These are phyloP conservation scores for Heliopora coerulea DNA, from an alignment of 92 coral and sea anemone species.

Conservation along the genomic window DNA sequence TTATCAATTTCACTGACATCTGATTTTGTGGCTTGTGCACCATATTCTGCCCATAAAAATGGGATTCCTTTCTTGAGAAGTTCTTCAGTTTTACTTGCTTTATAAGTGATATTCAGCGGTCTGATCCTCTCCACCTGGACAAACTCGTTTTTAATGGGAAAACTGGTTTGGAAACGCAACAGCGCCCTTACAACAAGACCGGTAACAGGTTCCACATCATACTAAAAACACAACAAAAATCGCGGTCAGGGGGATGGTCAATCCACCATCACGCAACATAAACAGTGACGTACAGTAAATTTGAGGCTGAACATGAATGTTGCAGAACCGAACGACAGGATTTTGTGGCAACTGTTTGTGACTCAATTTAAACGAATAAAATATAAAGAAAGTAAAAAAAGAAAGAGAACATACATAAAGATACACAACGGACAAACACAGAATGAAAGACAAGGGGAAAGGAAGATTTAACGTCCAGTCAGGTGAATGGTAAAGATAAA, in stretches of 20 bases:
- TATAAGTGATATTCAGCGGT: constrained; percentile 52
- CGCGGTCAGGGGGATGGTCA: not conserved
- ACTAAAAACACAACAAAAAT: constrained; percentile 36
- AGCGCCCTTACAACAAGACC: constrained; percentile 66
- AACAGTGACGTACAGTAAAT: no score
- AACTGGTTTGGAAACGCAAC: constrained; percentile 72
- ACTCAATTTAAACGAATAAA: no score
- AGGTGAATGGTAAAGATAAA: not conserved
- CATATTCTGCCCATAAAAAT: constrained; percentile 69
- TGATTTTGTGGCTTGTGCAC: constrained; percentile 54
- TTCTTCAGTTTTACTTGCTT: constrained; percentile 13
- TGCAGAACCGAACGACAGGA: no score
- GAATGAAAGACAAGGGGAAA: no score
- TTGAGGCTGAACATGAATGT: no score
- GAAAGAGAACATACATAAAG: no score
- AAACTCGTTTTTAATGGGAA: constrained; percentile 44
- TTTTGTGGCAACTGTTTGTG: no score
- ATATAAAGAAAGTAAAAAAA: no score
- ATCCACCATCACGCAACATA: no score
- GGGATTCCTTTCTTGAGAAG: constrained; percentile 57
- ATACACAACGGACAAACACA: no score
- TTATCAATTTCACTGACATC: constrained; percentile 36
- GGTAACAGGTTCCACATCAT: constrained; percentile 76
- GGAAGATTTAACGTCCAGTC: no score
- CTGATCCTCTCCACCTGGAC: constrained; percentile 49